Evolutionary conservation across 2,113 vertebrate genomes (phyloP).

Genomic region (Chloropsis hardwickii): DNA sequence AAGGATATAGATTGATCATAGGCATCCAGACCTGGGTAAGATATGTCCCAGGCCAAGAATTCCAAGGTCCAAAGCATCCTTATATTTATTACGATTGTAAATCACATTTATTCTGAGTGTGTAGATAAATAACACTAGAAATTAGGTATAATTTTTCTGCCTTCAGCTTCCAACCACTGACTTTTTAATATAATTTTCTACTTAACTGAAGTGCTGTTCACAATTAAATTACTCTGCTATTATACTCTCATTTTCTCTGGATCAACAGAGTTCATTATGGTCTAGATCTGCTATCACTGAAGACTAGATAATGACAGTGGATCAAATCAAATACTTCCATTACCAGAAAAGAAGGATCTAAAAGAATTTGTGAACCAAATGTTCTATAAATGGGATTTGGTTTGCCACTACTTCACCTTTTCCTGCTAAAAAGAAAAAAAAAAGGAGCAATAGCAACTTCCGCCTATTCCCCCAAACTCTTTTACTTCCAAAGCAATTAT

Average conservation of each 20-base stretch:
- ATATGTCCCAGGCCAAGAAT: neutral
- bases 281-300: neutral
- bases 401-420: neutral
- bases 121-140: neutral
- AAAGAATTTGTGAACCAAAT: neutral
- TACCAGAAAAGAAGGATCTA: neutral
- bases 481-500: neutral
- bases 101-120: neutral
- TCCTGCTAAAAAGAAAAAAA: neutral
- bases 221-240: neutral
- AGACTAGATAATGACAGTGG: neutral
- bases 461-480: neutral
- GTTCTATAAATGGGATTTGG: neutral
- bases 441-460: accelerated
- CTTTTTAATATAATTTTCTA: neutral
- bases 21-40: neutral
- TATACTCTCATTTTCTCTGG: neutral
- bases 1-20: neutral
- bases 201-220: constrained; percentile 3
- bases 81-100: neutral
- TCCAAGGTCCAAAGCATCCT: neutral
- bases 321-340: neutral
- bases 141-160: neutral
- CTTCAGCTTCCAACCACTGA: neutral
- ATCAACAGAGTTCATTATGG: neutral